phyloP scores from a whole-genome alignment of 2,888 invertebrate genomes.

The Anticlea derivata region DNA sequence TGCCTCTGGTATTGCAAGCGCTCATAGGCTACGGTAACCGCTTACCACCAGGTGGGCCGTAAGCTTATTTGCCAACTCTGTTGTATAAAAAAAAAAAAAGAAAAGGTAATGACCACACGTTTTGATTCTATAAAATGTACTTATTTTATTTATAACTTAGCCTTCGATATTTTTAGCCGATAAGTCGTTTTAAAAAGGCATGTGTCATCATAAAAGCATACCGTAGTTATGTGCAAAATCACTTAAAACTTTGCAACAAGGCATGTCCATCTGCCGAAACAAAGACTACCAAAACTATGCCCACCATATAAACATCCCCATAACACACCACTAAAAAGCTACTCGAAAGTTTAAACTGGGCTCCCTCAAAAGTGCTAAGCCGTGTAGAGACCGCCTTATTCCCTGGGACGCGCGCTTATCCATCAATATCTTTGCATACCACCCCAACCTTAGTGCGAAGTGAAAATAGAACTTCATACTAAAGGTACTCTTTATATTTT shows the following conservation, averaged over 20 bases:
- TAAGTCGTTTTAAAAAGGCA: not conserved
- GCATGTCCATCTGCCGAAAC: conserved; percentile 18
- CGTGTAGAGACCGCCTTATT: conserved; percentile 78
- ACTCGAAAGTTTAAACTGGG: conserved; percentile 62
- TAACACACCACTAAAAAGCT: conserved; percentile 46
- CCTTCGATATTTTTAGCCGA: too few species aligned
- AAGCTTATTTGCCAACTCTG: too few species aligned
- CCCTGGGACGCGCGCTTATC: conserved; percentile 75
- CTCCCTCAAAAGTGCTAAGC: conserved; percentile 80
- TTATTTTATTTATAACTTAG: too few species aligned
- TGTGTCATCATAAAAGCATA: not conserved
- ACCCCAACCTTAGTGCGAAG: conserved; percentile 23
- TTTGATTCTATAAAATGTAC: too few species aligned
- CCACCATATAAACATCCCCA: conserved; percentile 28
- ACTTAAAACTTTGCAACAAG: conserved; percentile 20
- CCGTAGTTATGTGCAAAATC: not conserved
- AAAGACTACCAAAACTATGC: conserved; percentile 29
- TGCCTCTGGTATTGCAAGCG: too few species aligned
- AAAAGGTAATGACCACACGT: too few species aligned
- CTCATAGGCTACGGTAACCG: too few species aligned
- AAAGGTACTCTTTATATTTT: conserved; percentile 2
- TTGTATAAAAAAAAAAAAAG: too few species aligned
- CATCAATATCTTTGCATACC: conserved; percentile 83
- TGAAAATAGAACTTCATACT: conserved; percentile 12
- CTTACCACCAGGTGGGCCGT: too few species aligned